These are phyloP conservation scores for Catagonus wagneri DNA, from an alignment of 2,113 vertebrate genomes.

Conservation along the genomic window DNA sequence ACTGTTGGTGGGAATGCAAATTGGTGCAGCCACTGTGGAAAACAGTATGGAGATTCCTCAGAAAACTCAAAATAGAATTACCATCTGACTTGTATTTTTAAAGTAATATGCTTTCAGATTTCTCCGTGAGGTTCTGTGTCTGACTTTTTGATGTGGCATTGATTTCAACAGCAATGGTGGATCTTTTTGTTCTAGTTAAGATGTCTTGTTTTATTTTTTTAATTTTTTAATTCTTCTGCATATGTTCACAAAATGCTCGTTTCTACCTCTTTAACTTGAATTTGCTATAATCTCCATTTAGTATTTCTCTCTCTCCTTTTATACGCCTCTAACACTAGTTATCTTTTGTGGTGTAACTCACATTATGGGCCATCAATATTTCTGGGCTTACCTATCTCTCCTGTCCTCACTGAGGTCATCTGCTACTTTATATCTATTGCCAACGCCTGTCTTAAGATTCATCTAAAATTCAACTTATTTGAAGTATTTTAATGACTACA, in stretches of 20 bases:
- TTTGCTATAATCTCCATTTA: neutral
- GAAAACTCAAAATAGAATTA: too few species aligned
- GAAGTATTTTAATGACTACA: neutral
- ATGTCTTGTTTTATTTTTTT: neutral
- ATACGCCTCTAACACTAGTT: neutral
- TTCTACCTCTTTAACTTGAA: neutral
- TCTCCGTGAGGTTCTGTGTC: neutral
- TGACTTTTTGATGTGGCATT: neutral
- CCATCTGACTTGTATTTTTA: neutral
- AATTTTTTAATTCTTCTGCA: neutral
- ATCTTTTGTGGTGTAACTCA: neutral
- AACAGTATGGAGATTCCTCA: too few species aligned
- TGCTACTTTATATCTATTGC: neutral
- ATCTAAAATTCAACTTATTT: neutral
- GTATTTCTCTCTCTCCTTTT: neutral
- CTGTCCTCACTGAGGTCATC: neutral
- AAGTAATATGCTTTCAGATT: neutral
- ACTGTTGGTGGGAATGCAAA: too few species aligned
- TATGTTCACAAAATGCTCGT: neutral
- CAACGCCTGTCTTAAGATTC: neutral
- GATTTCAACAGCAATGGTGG: neutral
- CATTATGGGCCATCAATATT: neutral
- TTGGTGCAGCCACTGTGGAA: too few species aligned
- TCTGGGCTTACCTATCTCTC: neutral
- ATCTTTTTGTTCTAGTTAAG: neutral